phyloP scores from a whole-genome alignment of 2,797 vertebrate species.

The Anas flavirostris region DNA sequence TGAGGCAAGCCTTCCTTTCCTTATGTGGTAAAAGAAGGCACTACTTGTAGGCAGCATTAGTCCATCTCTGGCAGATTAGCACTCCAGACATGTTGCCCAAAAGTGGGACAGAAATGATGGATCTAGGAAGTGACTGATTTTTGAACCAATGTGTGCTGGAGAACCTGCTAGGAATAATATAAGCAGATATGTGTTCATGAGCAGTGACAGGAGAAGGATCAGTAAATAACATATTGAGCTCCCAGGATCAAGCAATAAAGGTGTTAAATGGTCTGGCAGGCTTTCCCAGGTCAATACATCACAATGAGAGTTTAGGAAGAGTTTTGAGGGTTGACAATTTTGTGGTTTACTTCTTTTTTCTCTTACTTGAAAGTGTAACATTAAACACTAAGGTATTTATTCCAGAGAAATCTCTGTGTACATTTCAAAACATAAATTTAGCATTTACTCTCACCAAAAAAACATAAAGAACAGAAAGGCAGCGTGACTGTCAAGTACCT shows the following conservation, averaged over 20 bases:
- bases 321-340: neutral
- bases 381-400: neutral
- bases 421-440: neutral
- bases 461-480: neutral
- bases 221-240: conserved; percentile 49
- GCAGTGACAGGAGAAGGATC: conserved; percentile 9
- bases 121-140: conserved; percentile 44
- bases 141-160: conserved; percentile 1
- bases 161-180: conserved; percentile 40
- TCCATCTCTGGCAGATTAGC: neutral
- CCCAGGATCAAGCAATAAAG: conserved; percentile 33
- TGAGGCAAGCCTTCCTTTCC: neutral
- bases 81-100: neutral
- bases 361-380: neutral
- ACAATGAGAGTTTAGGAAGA: neutral
- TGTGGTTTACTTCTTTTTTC: neutral
- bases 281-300: conserved; percentile 3
- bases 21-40: neutral
- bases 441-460: neutral
- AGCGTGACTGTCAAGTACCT: neutral
- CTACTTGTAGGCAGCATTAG: neutral
- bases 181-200: conserved; percentile 13
- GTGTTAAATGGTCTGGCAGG: conserved; percentile 25
- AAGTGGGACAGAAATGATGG: neutral
- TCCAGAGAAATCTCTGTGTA: neutral